A percentile compares a stretch with the other conserved stretches of the same genome.
These are phyloP conservation scores for Eciton burchellii DNA, from an alignment of 1,140 invertebrate species.

Conservation along the genomic window DNA sequence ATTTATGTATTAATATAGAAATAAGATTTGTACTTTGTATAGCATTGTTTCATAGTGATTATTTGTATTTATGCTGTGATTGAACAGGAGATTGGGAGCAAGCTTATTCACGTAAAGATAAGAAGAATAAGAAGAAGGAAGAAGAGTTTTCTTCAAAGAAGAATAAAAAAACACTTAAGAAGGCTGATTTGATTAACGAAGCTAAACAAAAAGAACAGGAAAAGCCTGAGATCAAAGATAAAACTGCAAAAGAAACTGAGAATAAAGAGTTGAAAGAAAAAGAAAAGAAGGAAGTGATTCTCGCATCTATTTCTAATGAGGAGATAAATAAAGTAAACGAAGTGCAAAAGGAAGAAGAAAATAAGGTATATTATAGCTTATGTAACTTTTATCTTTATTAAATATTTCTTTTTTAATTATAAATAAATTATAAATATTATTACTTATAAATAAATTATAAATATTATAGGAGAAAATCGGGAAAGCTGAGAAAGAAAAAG, in stretches of 20 bases:
- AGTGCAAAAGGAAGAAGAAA: slow-evolving; percentile 79
- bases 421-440: slow-evolving; percentile 19
- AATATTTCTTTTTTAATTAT: too few species aligned
- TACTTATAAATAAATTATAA: slow-evolving; percentile 22
- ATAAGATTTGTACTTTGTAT: slow-evolving; percentile 8
- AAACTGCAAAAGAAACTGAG: slow-evolving; percentile 85
- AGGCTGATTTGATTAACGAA: slow-evolving; percentile 80
- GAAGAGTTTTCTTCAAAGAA: slow-evolving; percentile 86
- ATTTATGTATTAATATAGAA: slow-evolving; percentile 12
- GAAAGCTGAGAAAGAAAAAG: slow-evolving; percentile 76
- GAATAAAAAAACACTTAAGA: slow-evolving; percentile 81
- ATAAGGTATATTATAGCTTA: slow-evolving; percentile 73
- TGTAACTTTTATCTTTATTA: slow-evolving; percentile 2
- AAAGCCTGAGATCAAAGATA: slow-evolving; percentile 85
- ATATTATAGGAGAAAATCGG: slow-evolving; percentile 59
- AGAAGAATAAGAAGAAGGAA: slow-evolving; percentile 88
- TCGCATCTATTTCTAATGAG: slow-evolving; percentile 78
- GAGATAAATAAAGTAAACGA: slow-evolving; percentile 78
- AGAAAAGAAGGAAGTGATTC: slow-evolving; percentile 81
- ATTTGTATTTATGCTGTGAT: slow-evolving; percentile 29
- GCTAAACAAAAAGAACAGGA: slow-evolving; percentile 82
- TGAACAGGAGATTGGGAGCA: slow-evolving; percentile 89
- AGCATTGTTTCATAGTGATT: not conserved
- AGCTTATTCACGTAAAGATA: slow-evolving; percentile 89
- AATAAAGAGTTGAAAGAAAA: slow-evolving; percentile 86